Conservation (phyloP, 2,797 vertebrate species). For the Sebastolobus altivelis region DNA sequence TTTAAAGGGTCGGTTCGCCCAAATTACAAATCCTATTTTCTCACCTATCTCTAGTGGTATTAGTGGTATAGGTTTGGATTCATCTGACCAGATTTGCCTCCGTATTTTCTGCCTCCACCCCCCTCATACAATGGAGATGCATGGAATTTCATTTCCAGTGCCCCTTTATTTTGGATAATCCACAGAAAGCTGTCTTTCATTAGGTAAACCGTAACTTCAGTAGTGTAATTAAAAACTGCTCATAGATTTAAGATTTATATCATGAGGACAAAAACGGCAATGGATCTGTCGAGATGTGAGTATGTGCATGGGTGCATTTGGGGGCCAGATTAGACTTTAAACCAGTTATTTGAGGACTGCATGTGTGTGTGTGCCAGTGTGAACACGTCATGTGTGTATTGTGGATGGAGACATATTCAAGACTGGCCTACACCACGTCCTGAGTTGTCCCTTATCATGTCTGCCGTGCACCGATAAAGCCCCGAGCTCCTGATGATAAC, state of each 20-base stretch:
- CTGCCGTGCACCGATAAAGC: slow-evolving; percentile 51
- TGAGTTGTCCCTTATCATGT: slow-evolving; percentile 40
- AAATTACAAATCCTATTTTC: neutral
- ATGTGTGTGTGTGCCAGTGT: neutral
- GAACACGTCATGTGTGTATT: neutral
- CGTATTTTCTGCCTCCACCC: neutral
- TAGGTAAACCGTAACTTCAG: neutral
- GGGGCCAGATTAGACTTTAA: neutral
- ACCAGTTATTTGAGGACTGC: neutral
- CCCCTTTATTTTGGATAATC: neutral
- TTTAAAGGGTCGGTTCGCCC: neutral
- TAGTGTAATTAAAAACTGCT: neutral
- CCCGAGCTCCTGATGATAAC: slow-evolving; percentile 43
- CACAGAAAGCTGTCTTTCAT: neutral
- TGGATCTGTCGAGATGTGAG: neutral
- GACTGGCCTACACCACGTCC: slow-evolving; percentile 11
- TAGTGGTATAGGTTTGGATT: neutral
- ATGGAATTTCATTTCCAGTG: too few relatives aligned
- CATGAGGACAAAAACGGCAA: neutral
- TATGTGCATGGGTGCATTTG: neutral
- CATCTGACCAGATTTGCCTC: neutral
- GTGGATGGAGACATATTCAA: slow-evolving; percentile 17
- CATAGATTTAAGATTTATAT: neutral
- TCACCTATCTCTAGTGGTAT: neutral
- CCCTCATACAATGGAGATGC: neutral